A percentile compares a stretch with the other conserved stretches of the same genome.
Evolutionary conservation across 2,797 vertebrate genomes (phyloP).

Genomic region (Fratercula arctica): DNA sequence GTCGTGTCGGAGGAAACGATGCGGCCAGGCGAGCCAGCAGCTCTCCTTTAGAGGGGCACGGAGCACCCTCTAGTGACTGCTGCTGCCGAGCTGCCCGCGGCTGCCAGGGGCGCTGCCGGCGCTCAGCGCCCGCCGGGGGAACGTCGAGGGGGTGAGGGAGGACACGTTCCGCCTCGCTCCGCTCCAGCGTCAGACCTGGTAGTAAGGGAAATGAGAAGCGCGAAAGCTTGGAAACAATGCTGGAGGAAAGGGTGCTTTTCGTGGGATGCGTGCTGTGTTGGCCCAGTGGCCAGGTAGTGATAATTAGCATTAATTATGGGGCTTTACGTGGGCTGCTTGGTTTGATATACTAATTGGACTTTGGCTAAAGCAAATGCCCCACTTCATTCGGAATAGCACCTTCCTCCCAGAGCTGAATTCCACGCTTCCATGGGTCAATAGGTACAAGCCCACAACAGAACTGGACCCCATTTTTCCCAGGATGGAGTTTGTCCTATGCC

Average conservation of each 20-base stretch:
- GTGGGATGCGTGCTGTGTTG: rapidly evolving
- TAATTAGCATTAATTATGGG: background rate
- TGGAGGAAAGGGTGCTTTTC: background rate
- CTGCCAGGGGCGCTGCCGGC: background rate
- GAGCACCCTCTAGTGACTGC: constrained; percentile 75
- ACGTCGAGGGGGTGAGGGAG: rapidly evolving
- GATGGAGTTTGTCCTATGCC: background rate
- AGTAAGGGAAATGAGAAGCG: background rate
- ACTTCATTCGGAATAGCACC: rapidly evolving
- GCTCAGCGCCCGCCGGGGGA: background rate
- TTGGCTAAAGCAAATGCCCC: background rate
- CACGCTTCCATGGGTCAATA: rapidly evolving
- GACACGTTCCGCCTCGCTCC: background rate
- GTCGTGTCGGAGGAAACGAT: background rate
- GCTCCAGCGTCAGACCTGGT: background rate
- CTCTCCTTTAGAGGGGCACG: constrained; percentile 30
- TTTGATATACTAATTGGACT: background rate
- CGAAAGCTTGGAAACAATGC: background rate
- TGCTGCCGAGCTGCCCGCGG: background rate
- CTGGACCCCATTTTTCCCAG: background rate
- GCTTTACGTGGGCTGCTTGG: background rate
- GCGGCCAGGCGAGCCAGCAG: background rate
- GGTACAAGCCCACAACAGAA: background rate
- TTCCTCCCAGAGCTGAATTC: background rate
- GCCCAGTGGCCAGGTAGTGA: too few species aligned